Evolutionary conservation across 1,140 invertebrate genomes (phyloP).

Genomic region (Mercenaria mercenaria): DNA sequence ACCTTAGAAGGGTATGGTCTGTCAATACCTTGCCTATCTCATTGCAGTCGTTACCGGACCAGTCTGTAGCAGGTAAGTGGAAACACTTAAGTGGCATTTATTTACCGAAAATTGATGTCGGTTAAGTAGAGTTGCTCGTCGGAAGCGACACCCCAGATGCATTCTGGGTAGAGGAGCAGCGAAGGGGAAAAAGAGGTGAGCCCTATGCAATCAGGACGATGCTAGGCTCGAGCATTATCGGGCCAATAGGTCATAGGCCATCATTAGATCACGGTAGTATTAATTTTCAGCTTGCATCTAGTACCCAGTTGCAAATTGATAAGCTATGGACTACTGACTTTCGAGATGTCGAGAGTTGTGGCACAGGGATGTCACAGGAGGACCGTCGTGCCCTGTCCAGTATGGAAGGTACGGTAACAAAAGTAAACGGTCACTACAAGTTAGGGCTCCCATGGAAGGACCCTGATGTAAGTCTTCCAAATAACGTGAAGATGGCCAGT

Average conservation of each 20-base stretch:
- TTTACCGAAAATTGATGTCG: not conserved
- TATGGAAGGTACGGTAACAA: not conserved
- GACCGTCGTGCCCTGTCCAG: conserved; percentile 3
- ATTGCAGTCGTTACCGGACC: not conserved
- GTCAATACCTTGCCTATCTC: conserved; percentile 25
- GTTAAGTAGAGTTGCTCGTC: conserved; percentile 21
- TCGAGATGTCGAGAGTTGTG: not conserved
- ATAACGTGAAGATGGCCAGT: not conserved
- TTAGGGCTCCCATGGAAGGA: conserved; percentile 19
- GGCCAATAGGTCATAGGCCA: not conserved
- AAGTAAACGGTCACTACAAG: conserved; percentile 20
- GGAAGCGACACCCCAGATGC: conserved; percentile 34
- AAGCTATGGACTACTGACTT: conserved; percentile 23
- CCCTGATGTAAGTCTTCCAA: not conserved
- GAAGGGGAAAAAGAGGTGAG: not conserved
- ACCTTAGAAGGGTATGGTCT: conserved; percentile 15
- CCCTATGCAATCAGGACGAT: not conserved
- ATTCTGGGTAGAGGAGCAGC: conserved; percentile 33
- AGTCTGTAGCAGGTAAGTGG: conserved; percentile 20
- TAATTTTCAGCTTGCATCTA: conserved; percentile 10
- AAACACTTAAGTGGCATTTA: conserved; percentile 1
- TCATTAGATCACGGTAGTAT: not conserved
- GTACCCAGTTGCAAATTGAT: conserved; percentile 9
- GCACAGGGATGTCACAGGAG: conserved; percentile 37
- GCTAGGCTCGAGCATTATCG: not conserved